phyloP scores from a whole-genome alignment of 1,140 invertebrate species.

The Dinothrombium tinctorium region DNA sequence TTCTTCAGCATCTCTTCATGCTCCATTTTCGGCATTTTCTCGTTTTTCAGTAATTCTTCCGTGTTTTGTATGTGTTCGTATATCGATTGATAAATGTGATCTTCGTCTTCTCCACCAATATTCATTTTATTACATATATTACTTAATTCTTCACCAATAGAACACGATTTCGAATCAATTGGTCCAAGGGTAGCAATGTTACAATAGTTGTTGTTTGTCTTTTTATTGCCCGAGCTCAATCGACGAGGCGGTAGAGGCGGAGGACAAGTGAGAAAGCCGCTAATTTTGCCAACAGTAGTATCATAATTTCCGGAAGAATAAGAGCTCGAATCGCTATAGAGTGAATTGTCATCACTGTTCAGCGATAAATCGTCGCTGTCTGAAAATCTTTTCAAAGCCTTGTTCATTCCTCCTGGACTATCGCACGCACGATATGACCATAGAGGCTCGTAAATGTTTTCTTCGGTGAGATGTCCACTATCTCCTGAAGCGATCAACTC shows the following conservation, averaged over 20 bases:
- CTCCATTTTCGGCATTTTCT: neutral
- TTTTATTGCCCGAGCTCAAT: neutral
- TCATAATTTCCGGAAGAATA: neutral
- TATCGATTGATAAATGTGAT: neutral
- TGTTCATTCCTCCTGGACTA: too few relatives aligned
- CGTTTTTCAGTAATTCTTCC: neutral
- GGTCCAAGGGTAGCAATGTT: neutral
- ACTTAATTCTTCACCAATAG: neutral
- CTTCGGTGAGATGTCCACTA: too few relatives aligned
- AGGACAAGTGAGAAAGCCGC: neutral
- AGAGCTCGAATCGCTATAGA: neutral
- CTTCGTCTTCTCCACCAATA: neutral
- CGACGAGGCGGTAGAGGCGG: constrained; percentile 1
- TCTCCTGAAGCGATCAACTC: too few relatives aligned
- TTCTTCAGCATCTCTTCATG: neutral
- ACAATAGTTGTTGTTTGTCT: neutral
- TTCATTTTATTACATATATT: neutral
- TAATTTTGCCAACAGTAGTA: neutral
- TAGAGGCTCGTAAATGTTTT: too few relatives aligned
- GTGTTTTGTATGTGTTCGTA: neutral
- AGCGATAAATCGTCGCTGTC: neutral
- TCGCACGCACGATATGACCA: too few relatives aligned
- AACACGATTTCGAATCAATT: neutral
- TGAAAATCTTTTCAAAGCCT: too few relatives aligned
- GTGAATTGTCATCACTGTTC: neutral